Evolutionary conservation across 35 echinoderm and acorn worm species (phyloP).

Genomic region (Diadema setosum): DNA sequence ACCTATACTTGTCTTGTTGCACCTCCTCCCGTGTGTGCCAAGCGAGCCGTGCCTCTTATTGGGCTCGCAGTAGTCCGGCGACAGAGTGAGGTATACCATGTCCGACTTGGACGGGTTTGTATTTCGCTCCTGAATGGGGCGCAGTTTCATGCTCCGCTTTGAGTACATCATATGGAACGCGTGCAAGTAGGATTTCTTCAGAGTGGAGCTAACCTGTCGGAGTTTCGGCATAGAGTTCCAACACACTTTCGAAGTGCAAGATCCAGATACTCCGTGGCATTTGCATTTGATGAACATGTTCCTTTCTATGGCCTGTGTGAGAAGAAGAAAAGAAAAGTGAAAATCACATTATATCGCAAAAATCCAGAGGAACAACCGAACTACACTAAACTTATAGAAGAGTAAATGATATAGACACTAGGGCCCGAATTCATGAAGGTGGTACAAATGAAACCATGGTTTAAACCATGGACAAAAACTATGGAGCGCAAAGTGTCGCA

Average conservation of each 20-base stretch:
- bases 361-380: no score
- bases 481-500: no score
- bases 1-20: constrained; percentile 82
- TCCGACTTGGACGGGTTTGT: constrained; percentile 57
- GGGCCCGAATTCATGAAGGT: no score
- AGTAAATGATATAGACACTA: no score
- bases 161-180: constrained; percentile 65
- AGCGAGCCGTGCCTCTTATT: constrained; percentile 74
- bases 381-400: no score
- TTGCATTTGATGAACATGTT: constrained; percentile 93
- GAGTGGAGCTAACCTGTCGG: constrained; percentile 16
- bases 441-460: not conserved
- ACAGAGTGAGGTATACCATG: constrained; percentile 68
- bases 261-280: constrained; percentile 90
- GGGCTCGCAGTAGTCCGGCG: constrained; percentile 74
- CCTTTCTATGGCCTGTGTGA: constrained; percentile 61
- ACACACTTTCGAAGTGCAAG: constrained; percentile 92
- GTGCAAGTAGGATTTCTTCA: constrained; percentile 45
- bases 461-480: not conserved
- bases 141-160: constrained; percentile 42
- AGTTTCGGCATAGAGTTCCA: constrained; percentile 97
- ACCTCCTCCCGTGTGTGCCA: constrained; percentile 85
- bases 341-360: not conserved
- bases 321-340: not conserved
- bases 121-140: constrained; percentile 64